These are phyloP conservation scores for Myrmecophaga tridactyla DNA, from an alignment of 2,113 vertebrate species.

Conservation along the genomic window DNA sequence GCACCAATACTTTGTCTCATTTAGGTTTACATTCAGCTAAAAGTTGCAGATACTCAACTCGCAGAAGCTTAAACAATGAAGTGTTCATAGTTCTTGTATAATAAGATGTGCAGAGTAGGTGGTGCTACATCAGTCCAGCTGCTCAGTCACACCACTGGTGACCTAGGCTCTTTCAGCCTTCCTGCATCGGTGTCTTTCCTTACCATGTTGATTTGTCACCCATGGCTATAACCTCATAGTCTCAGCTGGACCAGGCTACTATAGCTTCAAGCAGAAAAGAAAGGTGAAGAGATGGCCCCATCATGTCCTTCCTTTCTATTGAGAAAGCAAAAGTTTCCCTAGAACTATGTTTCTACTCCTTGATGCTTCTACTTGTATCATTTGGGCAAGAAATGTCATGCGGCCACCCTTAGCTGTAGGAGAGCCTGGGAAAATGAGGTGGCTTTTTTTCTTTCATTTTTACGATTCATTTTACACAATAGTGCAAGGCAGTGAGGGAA, in stretches of 20 bases:
- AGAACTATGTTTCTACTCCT: neutral
- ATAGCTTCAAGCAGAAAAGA: neutral
- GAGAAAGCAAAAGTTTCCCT: neutral
- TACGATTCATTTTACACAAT: too few relatives aligned
- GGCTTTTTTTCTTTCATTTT: too few relatives aligned
- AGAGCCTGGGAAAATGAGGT: neutral
- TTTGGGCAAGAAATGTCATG: constrained; percentile 8
- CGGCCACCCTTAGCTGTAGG: neutral
- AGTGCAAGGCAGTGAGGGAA: neutral
- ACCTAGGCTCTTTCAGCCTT: neutral
- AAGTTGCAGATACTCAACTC: neutral
- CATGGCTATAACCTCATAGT: neutral
- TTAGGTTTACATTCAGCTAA: neutral
- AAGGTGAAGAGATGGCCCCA: neutral
- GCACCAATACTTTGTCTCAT: neutral
- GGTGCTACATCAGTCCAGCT: neutral
- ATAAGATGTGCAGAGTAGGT: neutral
- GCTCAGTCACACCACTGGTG: neutral
- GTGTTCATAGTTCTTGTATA: neutral
- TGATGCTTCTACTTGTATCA: neutral
- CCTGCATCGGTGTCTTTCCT: neutral
- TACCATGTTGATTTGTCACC: neutral
- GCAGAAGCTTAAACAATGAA: neutral
- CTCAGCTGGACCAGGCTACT: neutral
- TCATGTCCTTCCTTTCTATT: neutral